Evolutionary conservation across 2,888 invertebrate species (phyloP).

Genomic region (Drosophila paranaensis): DNA sequence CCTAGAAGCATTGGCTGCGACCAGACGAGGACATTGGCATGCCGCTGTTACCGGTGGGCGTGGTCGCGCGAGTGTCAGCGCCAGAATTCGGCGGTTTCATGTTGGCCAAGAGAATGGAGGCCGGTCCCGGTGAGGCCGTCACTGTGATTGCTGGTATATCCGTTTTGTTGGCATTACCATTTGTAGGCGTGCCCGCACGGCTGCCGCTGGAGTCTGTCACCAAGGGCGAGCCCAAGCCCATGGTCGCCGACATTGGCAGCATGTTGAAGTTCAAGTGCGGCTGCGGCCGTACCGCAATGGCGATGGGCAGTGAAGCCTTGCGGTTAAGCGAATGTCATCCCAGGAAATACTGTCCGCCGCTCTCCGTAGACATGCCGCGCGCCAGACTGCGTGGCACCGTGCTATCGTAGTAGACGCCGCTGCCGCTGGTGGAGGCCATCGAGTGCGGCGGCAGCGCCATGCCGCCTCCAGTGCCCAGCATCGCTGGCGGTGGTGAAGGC

Average conservation of each 20-base stretch:
- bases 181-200: constrained; percentile 71
- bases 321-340: constrained; percentile 84
- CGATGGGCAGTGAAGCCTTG: constrained; percentile 80
- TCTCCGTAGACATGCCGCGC: constrained; percentile 79
- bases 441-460: constrained; percentile 57
- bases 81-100: constrained; percentile 60
- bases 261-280: constrained; percentile 78
- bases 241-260: constrained; percentile 79
- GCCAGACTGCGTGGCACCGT: constrained; percentile 81
- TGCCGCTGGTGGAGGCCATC: constrained; percentile 60
- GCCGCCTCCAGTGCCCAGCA: constrained; percentile 36
- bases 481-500: constrained; percentile 65
- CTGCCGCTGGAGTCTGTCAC: constrained; percentile 46
- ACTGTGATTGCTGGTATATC: constrained; percentile 81
- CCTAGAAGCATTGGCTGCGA: constrained; percentile 84
- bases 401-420: constrained; percentile 82
- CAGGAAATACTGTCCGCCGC: constrained; percentile 81
- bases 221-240: constrained; percentile 69
- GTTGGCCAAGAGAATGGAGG: constrained; percentile 60
- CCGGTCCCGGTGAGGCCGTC: constrained; percentile 73
- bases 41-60: constrained; percentile 53
- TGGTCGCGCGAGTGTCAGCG: constrained; percentile 33
- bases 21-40: constrained; percentile 77
- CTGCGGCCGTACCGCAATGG: constrained; percentile 74
- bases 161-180: constrained; percentile 55